Base-by-base conservation (phyloP, 2,888 invertebrate genomes). In the Drosophila multiciliata region DNA sequence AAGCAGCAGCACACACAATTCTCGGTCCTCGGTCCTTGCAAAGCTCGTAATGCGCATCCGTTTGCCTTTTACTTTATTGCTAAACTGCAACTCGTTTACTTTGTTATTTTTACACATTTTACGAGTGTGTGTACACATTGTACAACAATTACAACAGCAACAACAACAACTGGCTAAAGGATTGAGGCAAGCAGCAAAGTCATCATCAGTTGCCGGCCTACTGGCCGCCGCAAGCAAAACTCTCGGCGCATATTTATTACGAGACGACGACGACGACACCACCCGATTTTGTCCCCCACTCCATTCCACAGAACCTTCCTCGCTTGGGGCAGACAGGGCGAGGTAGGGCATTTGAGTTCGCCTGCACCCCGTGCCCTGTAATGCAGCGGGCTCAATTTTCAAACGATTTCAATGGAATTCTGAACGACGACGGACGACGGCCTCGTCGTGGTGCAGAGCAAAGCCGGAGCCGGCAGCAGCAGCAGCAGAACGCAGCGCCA, bases 401-500 rank as follows among this genome's bases (percentile, higher is more conserved):
- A 85, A 85, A 87, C 74, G 83, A 85, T 87, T 85, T 85, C 88
- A 85, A 82, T 87, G 85, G 85, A 85, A 84, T 83, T 88, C 86
- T 78, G 69, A 64, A 74, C 53, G 40, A 23, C 50, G 36, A 45
- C 8, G 45, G 23, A 45, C 55, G 54, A 45, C 66, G 61, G 54
- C 57, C 17, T 49, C 66, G 58, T 33, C 35, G 45, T 42, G 36
- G 50, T 7, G 54, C 57, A 50, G 59, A 54, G 49, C 60, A 11
- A 59, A 50, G 50, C 48, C 45, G 52, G 54, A 63, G 67, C 23
- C 38, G 35, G 54, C 59, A 62, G 68, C 61, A 65, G 60, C 36
- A 65, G 69, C 60, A 66, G 60, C 71, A 53, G 45, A 72, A 57
- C 59, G 58, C 78, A 67, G 69, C 76, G 73, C 66, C 77, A 73